Conservation (phyloP, 2,888 invertebrate species). For the Plusia festucae region DNA sequence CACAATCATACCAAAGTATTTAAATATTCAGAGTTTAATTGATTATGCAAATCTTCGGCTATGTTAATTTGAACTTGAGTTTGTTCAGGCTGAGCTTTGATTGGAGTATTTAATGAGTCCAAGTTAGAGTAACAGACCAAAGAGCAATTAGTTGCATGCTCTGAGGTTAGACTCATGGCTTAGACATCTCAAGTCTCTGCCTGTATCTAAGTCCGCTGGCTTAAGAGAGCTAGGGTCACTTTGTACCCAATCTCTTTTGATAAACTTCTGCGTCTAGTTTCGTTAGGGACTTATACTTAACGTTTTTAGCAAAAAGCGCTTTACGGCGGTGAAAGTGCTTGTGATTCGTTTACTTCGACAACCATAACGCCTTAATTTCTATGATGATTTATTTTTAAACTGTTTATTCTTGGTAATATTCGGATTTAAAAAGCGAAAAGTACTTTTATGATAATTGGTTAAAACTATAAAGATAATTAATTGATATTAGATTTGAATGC, state of each 20-base stretch:
- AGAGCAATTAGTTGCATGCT: not conserved
- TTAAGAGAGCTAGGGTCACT: constrained; percentile 8
- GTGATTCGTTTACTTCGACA: constrained; percentile 23
- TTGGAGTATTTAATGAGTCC: not conserved
- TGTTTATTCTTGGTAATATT: too few species aligned
- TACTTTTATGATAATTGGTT: too few species aligned
- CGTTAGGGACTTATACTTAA: constrained; percentile 16
- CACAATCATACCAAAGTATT: not conserved
- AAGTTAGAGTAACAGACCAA: not conserved
- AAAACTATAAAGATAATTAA: too few species aligned
- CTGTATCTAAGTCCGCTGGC: too few species aligned
- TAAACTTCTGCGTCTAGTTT: constrained; percentile 12
- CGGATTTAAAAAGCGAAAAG: too few species aligned
- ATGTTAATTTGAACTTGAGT: not conserved
- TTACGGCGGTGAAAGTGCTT: constrained; percentile 36
- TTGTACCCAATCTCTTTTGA: constrained; percentile 16
- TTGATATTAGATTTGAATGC: not conserved
- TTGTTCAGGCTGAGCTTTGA: not conserved
- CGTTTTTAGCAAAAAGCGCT: constrained; percentile 28
- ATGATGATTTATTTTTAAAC: not conserved
- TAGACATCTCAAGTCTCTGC: not conserved
- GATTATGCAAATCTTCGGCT: constrained; percentile 2
- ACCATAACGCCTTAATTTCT: constrained; percentile 10
- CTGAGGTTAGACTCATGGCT: not conserved
- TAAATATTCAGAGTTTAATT: not conserved